phyloP scores from a whole-genome alignment of 2,888 invertebrate genomes.

The Geophilus truncorum region DNA sequence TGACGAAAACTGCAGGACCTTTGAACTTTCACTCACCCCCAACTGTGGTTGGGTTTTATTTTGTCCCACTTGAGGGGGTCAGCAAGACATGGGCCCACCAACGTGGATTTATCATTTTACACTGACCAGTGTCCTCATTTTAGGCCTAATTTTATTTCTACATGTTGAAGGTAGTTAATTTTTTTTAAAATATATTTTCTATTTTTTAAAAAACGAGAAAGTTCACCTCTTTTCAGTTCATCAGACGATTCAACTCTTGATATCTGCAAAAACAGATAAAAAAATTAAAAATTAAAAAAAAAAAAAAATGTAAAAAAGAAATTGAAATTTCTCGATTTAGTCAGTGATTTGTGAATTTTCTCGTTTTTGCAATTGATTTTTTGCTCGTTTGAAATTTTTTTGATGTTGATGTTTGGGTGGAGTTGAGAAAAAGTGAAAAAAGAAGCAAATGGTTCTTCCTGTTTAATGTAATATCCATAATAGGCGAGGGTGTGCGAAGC shows the following conservation, averaged over 20 bases:
- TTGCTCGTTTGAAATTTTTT: background rate
- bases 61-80: conserved; percentile 20
- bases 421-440: background rate
- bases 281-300: background rate
- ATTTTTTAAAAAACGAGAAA: background rate
- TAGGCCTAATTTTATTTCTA: background rate
- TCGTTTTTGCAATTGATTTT: background rate
- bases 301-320: background rate
- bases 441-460: background rate
- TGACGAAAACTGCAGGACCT: background rate
- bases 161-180: background rate
- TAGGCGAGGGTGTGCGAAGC: conserved; percentile 1
- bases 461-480: conserved; percentile 13
- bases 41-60: conserved; percentile 24
- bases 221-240: background rate
- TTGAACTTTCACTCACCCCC: conserved; percentile 11
- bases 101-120: conserved; percentile 17
- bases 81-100: conserved; percentile 18
- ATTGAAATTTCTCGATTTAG: background rate
- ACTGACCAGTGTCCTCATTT: conserved; percentile 7
- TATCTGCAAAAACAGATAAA: background rate
- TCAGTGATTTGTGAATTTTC: background rate
- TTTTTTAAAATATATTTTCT: background rate
- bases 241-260: background rate
- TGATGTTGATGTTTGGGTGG: background rate